A percentile compares a stretch with the other conserved stretches of the same genome.
phyloP scores from a whole-genome alignment of 2,888 invertebrate species.

The Apamea monoglypha region DNA sequence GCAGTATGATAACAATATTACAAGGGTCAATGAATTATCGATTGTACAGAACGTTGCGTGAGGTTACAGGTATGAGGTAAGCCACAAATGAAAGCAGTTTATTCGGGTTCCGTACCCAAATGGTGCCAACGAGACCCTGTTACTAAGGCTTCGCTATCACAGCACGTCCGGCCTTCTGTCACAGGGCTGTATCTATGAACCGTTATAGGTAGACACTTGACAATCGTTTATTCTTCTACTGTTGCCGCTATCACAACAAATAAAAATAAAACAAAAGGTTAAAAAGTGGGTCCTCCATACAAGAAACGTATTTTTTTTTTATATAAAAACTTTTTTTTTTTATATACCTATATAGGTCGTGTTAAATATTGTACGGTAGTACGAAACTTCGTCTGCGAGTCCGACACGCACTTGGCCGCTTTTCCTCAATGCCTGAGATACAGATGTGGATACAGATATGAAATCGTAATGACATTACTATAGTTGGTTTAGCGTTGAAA shows the following conservation, averaged over 20 bases:
- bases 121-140: not conserved
- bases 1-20: slow-evolving; percentile 59
- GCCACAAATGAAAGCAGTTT: slow-evolving; percentile 27
- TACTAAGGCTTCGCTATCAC: not conserved
- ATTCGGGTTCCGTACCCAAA: not conserved
- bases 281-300: not conserved
- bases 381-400: not conserved
- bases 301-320: not conserved
- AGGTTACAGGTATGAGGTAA: slow-evolving; percentile 34
- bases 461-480: slow-evolving; percentile 24
- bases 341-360: too few species aligned
- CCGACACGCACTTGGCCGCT: not conserved
- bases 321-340: not conserved
- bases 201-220: not conserved
- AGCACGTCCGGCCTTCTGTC: not conserved
- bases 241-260: not conserved
- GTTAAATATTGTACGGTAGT: not conserved
- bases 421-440: not conserved
- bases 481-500: slow-evolving; percentile 15
- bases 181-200: not conserved
- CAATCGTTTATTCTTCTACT: not conserved
- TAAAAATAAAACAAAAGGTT: not conserved
- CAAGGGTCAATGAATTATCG: slow-evolving; percentile 79
- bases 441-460: slow-evolving; percentile 20
- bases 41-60: slow-evolving; percentile 72